Evolutionary conservation across 2,113 vertebrate genomes (phyloP), one percentile per base, ranked within the genome.

Genomic region (Bufo bufo): DNA sequence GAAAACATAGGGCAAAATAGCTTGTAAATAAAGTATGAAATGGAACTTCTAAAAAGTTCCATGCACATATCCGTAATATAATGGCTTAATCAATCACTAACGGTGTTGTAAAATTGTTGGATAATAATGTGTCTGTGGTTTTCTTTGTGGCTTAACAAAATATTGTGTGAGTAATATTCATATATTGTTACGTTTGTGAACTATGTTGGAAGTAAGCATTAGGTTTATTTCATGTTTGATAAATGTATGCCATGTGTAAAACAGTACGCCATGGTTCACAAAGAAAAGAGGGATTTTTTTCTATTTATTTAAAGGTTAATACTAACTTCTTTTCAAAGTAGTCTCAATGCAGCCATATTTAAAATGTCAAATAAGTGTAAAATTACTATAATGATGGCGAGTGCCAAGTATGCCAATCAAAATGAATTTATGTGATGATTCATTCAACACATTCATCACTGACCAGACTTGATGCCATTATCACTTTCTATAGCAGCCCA

Each of bases 381-480:
- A 88, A 75, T 61, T 65, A 86, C 63, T 86, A 49, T 79, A 79
- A 66, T 86, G 75, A 49, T n/a, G 20, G 49, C 33, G 50, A 59
- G 54, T 43, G 87, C 56, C 80, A 84, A 52, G 56, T 65, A 84
- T 88, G 87, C 82, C 87, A 88, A 88, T 88, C 81, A 88, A 83
- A 88, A 49, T 33, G 66, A 66, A 87, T 87, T 87, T 87, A 87
- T 84, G 50, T 88, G 81, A 88, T 88, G 43, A 77, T 65, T 84
- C 87, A 88, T 88, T 88, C 56, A 88, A 83, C 86, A 75, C 79
- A 88, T 88, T 88, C 56, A 88, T 88, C 87, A 88, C 87, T 88
- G 87, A 88, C 80, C 56, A 84, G 69, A 66, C 72, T 77, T 88
- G 59, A 84, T 74, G 72, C 80, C 77, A 82, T 88, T 88, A 88